Evolutionary conservation across 1,140 invertebrate species (phyloP), one percentile per base, ranked within the genome.

Genomic region (Trissolcus basalis): DNA sequence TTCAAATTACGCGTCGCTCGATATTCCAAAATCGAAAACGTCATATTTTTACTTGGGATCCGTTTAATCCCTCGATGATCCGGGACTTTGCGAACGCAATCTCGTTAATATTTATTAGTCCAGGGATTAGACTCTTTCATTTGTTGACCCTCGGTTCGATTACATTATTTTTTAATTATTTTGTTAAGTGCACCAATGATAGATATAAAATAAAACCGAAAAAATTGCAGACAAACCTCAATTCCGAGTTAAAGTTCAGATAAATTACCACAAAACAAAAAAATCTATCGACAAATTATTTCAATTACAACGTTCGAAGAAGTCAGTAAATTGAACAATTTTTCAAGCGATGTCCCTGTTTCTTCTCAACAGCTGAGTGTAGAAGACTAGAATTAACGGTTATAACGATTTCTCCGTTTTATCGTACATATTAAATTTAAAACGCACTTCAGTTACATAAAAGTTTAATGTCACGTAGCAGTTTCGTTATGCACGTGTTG

Each of bases 381-480:
- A 27, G 6, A 27, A 27, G 19, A 6, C 19, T 27, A 3, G 19
- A 27, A 27, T 27, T 27, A 27, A 27, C 19, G 19, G 6, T 6
- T 27, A 27, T 6, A 27, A 7, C 13, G 11, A 7, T 44, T 44
- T 44, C 13, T 13, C n/a, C 0, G 0, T 19, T 39, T 63, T 63
- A 15, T 12, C 11, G 12, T 43, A 13, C 10, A 44, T n/a, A 44
- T 43, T 56, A 49, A 50, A 67, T 49, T 61, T 56, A 16, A 50
- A 61, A 48, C 19, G 27, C 32, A n/a, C 15, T 61, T 48, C 35
- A 61, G 45, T 67, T 53, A 49, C 45, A 73, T 73, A 65, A 67
- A 73, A 67, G 49, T 73, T 67, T 73, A 73, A 73, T 73, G 50
- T 67, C 63, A 67, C 70, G 70, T 67, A 45, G 10, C 10, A 61